phyloP scores from a whole-genome alignment of 2,797 vertebrate species.

The Morelia viridis region DNA sequence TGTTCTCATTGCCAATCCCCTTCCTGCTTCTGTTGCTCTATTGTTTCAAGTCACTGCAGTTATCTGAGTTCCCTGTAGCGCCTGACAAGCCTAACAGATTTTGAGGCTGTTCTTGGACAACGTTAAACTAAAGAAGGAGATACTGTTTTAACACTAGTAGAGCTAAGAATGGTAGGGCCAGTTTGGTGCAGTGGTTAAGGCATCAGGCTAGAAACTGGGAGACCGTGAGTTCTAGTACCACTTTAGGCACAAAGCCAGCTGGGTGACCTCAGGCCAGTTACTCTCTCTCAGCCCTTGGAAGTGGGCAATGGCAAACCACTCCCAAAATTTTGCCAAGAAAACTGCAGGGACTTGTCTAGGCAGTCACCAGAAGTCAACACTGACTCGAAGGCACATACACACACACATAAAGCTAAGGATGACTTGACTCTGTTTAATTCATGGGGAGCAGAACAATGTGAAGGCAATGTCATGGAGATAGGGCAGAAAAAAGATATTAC shows the following conservation, averaged over 20 bases:
- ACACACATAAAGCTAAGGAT: too few species aligned
- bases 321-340: not conserved
- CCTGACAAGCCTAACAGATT: not conserved
- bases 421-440: too few species aligned
- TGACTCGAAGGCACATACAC: not conserved
- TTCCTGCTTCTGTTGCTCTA: not conserved
- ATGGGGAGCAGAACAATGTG: too few species aligned
- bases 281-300: not conserved
- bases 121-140: not conserved
- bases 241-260: not conserved
- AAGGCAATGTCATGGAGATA: not conserved
- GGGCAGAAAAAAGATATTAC: too few species aligned
- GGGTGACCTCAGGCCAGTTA: not conserved
- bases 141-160: not conserved
- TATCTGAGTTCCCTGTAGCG: not conserved
- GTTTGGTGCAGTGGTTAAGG: not conserved
- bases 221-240: not conserved
- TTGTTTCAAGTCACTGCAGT: not conserved
- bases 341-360: not conserved
- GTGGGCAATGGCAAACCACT: not conserved
- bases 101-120: not conserved
- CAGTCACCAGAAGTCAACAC: not conserved
- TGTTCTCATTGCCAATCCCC: not conserved
- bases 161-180: not conserved
- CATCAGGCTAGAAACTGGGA: not conserved